Evolutionary conservation across 2,797 vertebrate genomes (phyloP).

Genomic region (Platalea minor): DNA sequence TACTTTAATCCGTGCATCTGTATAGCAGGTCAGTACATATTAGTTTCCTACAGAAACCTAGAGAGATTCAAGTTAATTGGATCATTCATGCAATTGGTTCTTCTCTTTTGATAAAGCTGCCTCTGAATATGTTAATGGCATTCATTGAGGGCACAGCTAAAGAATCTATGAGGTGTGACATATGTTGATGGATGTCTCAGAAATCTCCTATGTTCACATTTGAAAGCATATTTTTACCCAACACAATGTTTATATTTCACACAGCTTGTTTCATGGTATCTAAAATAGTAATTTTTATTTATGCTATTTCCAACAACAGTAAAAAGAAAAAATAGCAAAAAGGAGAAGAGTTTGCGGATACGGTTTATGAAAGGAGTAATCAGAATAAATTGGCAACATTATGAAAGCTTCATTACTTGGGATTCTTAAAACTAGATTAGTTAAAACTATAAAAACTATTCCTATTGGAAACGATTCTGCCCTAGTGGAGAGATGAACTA

Average conservation of each 20-base stretch:
- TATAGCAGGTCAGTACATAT: neutral
- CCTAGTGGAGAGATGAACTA: neutral
- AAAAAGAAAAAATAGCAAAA: neutral
- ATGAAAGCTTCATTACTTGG: neutral
- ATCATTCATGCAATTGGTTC: neutral
- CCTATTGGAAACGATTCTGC: neutral
- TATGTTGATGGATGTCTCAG: neutral
- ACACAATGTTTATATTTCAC: neutral
- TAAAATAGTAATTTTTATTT: neutral
- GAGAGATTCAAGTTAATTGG: neutral
- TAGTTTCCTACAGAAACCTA: neutral
- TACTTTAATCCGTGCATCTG: neutral
- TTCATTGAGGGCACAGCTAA: neutral
- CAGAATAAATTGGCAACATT: neutral
- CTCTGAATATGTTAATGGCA: neutral
- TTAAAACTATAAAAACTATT: neutral
- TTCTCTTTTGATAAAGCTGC: neutral
- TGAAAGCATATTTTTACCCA: neutral
- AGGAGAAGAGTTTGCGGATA: neutral
- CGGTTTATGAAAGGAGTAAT: neutral
- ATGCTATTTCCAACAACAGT: neutral
- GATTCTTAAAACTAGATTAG: neutral
- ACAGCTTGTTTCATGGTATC: neutral
- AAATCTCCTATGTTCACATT: neutral
- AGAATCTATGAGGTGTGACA: conserved; percentile 30